Percentiles rank a stretch among this genome's conserved stretches.
Evolutionary conservation across 2,888 invertebrate genomes (phyloP).

Genomic region (Strigamia crassipes): DNA sequence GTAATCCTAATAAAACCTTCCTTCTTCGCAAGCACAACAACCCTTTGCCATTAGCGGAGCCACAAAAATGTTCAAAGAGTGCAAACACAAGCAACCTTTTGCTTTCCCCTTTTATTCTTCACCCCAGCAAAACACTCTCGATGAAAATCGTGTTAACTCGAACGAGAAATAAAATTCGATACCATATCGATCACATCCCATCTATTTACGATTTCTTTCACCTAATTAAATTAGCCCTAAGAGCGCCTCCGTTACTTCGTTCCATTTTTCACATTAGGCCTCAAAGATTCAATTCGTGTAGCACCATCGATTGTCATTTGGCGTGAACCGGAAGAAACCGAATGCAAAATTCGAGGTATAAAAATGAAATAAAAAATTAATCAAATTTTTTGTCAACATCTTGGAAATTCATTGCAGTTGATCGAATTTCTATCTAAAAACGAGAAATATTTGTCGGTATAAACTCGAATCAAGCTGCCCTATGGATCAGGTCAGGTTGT

Average conservation of each 20-base stretch:
- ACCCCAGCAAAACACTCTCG: neutral
- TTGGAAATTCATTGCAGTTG: neutral
- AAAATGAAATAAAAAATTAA: neutral
- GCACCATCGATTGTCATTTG: conserved; percentile 33
- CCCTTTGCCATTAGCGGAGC: conserved; percentile 13
- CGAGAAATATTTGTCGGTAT: neutral
- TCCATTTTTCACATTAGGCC: conserved; percentile 1
- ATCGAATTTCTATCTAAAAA: neutral
- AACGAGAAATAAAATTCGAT: neutral
- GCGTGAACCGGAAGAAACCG: conserved; percentile 12
- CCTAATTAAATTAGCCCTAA: conserved; percentile 7
- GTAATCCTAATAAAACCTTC: conserved; percentile 21
- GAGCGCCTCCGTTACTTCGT: neutral
- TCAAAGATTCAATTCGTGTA: conserved; percentile 32
- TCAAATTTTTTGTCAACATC: neutral
- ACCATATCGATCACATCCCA: neutral
- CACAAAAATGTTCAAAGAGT: neutral
- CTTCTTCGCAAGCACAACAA: conserved; percentile 8
- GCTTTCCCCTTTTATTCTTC: neutral
- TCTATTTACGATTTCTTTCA: conserved; percentile 25
- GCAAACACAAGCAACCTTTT: neutral
- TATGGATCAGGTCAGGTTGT: neutral
- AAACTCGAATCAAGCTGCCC: conserved; percentile 38
- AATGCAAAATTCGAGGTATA: neutral
- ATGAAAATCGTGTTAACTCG: neutral